Base-by-base conservation (phyloP, 1,140 invertebrate genomes). In the Danaus melanippus region DNA sequence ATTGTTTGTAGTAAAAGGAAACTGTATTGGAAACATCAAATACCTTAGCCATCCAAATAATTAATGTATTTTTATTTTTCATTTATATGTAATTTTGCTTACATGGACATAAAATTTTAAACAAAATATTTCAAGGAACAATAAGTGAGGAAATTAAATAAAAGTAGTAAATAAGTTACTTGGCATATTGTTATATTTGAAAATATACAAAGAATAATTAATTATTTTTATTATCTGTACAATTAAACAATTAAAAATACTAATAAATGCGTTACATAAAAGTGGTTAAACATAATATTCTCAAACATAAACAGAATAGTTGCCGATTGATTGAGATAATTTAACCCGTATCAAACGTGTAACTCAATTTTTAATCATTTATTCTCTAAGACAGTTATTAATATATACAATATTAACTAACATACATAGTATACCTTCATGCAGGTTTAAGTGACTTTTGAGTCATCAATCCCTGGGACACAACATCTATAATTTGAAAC, bases 151-250 rank as follows among this genome's bases (percentile, higher is more conserved):
- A 53, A 10, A 42, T 39, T 9, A 51, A 51, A 64, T 67, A 71
- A 51, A 15, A 15, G 3, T 15, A 15, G 15, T 15, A 15, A 47
- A 56, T 56, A 41, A 47, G 50, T 46, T 69, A 74, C 64, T 76
- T 73, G 67, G 67, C 69, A 79, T 74, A 76, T 76, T 55, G 62
- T 77, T 80, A 79, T 78, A 83, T 76, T 83, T 80, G 74, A 76
- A 80, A 80, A 83, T 83, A 80, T 80, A 83, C 76, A 79, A 80
- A 77, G 67, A 73, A 78, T 75, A 71, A 69, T 72, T 77, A 80
- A 15, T 66, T 73, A 73, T 74, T 73, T 76, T 69, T 71, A 71
- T 75, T 67, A 64, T 72, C 74, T 80, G 79, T 80, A 83, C 79
- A 80, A 68, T 78, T 76, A 74, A 79, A 77, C 68, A 74, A 69